A percentile compares a stretch with the other conserved stretches of the same genome.
These are phyloP conservation scores for Urocitellus parryii DNA, from an alignment of 2,113 vertebrate genomes.

Conservation along the genomic window DNA sequence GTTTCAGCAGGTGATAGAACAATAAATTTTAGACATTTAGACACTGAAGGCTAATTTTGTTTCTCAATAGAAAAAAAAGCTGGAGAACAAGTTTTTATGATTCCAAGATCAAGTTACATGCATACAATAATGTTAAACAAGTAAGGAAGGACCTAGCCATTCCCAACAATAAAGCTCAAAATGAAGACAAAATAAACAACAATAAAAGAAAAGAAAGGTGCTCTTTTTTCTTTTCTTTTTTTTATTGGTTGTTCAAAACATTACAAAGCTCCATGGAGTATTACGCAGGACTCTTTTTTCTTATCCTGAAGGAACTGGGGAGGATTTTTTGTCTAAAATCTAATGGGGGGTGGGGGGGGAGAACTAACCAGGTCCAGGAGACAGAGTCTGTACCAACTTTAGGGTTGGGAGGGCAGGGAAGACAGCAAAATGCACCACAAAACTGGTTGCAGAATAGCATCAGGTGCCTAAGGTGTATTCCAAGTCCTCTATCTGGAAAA, in stretches of 20 bases:
- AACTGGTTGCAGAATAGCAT: neutral
- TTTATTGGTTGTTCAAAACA: no score
- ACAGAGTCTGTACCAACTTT: neutral
- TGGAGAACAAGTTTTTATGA: slow-evolving; percentile 37
- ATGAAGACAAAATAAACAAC: neutral
- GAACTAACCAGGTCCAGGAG: neutral
- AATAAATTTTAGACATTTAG: neutral
- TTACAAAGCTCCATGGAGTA: no score
- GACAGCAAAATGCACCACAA: neutral
- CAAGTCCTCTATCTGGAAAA: neutral
- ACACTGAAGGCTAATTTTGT: neutral
- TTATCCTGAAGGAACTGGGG: neutral
- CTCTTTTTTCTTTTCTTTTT: neutral
- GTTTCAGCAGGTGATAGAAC: neutral
- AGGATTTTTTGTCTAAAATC: neutral
- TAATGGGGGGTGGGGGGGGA: neutral
- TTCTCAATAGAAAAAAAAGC: neutral
- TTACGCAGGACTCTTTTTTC: neutral
- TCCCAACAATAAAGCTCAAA: neutral
- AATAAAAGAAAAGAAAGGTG: neutral
- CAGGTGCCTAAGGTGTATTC: neutral
- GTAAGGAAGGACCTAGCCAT: no score
- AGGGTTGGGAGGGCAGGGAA: accelerated
- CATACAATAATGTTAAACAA: neutral
- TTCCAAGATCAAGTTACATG: neutral